Base-by-base conservation (phyloP, 2,113 vertebrate genomes). In the Xyliphius kryptos region DNA sequence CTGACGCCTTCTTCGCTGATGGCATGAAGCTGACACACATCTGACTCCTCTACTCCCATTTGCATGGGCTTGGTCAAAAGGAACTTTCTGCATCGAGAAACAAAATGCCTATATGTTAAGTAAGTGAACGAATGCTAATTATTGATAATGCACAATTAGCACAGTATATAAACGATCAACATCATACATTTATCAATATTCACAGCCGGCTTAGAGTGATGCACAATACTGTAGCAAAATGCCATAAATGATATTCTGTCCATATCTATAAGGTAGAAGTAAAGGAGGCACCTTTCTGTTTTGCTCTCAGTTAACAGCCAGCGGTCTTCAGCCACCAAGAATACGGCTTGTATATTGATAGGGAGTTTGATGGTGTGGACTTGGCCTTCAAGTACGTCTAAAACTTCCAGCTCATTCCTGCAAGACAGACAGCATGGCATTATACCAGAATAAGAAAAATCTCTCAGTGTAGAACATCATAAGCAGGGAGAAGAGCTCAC, bases 261-360 rank as follows among this genome's bases (percentile, higher is more conserved):
- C n/a, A n/a, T n/a, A n/a, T n/a, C n/a, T n/a, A n/a, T n/a, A n/a
- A n/a, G n/a, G n/a, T n/a, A n/a, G n/a, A n/a, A n/a, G n/a, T n/a
- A 63, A 14, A 21, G 14, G 46, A 83, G 86, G 37, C 72, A 98
- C 96, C 81, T 89, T 77, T 93, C 87, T 47, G 91, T 94, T 76
- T 84, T 74, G 59, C 73, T 90, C 76, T 98, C 94, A 70, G 92
- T 62, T 66, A 98, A 83, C 16, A 98, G 88, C 96, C 96, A 98
- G 10, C 87, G 90, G 73, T 97, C 95, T 76, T 98, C 95, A 11
- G 95, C 93, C 26, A 83, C 92, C 6, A 98, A 85, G 67, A 91
- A 92, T 36, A 96, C 91, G 0, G 85, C 81, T 56, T 83, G 87
- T 65, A 98, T 80, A 57, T 73, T 89, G 80, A 97, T 91, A 0